Conservation (phyloP, 1,140 invertebrate genomes). For the Lasioglossum albipes region DNA sequence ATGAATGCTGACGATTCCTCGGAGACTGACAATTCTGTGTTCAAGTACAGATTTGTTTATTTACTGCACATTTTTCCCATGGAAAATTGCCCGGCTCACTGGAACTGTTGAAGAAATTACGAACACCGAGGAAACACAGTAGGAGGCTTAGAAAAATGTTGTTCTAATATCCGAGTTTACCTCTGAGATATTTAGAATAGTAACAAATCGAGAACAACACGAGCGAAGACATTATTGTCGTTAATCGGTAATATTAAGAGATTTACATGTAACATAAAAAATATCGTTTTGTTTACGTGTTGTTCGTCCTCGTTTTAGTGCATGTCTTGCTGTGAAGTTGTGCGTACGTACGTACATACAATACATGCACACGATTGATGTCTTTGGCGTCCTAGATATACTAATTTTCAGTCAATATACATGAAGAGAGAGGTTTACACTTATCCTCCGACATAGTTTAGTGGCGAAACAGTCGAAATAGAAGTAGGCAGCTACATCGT, state of each 20-base stretch:
- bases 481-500: neutral
- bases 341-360: constrained; percentile 38
- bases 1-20: no score
- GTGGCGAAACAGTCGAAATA: no score
- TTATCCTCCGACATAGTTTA: neutral
- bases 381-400: constrained; percentile 38
- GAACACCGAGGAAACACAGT: neutral
- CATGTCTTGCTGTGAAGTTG: constrained; percentile 2
- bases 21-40: no score
- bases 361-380: constrained; percentile 51
- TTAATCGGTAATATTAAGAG: neutral
- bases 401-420: constrained; percentile 15
- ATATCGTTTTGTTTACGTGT: neutral
- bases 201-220: neutral
- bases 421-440: neutral
- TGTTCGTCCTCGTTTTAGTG: constrained; percentile 5
- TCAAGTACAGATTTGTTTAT: no score
- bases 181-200: neutral
- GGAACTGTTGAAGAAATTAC: neutral
- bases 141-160: neutral
- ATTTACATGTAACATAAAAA: neutral
- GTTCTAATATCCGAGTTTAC: neutral
- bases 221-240: neutral
- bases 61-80: neutral
- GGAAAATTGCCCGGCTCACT: neutral